phyloP scores from a whole-genome alignment of 2,888 invertebrate genomes.

The Adelphocoris suturalis region DNA sequence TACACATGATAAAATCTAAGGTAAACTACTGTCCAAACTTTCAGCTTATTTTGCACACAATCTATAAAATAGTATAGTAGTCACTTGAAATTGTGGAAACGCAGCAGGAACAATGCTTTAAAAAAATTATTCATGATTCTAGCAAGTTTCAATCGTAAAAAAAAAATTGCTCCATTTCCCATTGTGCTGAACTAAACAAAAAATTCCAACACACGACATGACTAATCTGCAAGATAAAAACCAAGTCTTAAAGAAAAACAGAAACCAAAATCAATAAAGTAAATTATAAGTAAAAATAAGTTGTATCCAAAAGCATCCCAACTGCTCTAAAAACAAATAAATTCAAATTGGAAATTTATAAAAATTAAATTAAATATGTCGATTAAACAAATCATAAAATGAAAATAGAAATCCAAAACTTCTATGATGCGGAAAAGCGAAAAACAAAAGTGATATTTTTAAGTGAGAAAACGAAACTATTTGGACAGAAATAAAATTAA shows the following conservation, averaged over 20 bases:
- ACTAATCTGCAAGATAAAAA: conserved; percentile 28
- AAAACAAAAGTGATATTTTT: neutral
- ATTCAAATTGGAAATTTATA: too few species aligned
- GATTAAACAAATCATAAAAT: conserved; percentile 34
- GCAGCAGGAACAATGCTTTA: conserved; percentile 24
- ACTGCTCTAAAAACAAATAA: conserved; percentile 60
- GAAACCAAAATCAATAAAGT: neutral
- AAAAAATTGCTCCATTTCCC: conserved; percentile 34
- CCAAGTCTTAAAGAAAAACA: too few species aligned
- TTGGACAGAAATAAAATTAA: neutral
- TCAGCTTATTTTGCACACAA: conserved; percentile 34
- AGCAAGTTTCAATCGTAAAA: conserved; percentile 37
- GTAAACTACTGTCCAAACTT: conserved; percentile 18
- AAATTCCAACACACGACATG: conserved; percentile 19
- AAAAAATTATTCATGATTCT: conserved; percentile 6
- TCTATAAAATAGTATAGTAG: conserved; percentile 19
- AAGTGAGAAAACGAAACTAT: neutral
- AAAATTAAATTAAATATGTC: neutral
- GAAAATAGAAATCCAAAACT: neutral
- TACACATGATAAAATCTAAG: conserved; percentile 19
- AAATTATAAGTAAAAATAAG: neutral
- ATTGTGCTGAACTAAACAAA: conserved; percentile 29
- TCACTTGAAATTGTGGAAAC: conserved; percentile 24
- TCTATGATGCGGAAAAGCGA: conserved; percentile 8
- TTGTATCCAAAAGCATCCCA: conserved; percentile 53